Evolutionary conservation across 2,113 vertebrate genomes (phyloP).

Genomic region (Archocentrus centrarchus): DNA sequence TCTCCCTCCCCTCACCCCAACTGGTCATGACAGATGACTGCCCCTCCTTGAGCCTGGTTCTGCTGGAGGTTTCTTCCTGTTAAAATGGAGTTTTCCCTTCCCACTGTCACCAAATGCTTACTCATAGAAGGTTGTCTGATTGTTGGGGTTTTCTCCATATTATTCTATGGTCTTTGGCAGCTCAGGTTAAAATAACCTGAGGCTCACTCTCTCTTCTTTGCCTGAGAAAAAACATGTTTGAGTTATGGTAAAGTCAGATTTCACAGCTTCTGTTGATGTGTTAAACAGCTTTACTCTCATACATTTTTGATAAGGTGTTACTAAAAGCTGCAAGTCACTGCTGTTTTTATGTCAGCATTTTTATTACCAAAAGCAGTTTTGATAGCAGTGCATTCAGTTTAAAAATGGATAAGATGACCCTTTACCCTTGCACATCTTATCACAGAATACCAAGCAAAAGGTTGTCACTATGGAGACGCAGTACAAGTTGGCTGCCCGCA

Average conservation of each 20-base stretch:
- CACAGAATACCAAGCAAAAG: constrained; percentile 90
- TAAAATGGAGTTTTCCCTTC: too few species aligned
- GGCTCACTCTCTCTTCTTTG: background rate
- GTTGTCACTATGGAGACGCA: constrained; percentile 90
- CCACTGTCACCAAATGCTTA: too few species aligned
- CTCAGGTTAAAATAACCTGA: background rate
- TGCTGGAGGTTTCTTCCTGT: too few species aligned
- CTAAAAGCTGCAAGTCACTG: background rate
- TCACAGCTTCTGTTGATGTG: background rate
- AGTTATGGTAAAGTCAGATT: background rate
- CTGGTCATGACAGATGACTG: too few species aligned
- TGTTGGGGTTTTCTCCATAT: too few species aligned
- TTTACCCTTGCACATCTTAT: constrained; percentile 19
- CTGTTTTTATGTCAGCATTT: background rate
- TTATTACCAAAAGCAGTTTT: constrained; percentile 2
- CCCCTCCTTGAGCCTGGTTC: too few species aligned
- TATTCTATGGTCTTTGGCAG: too few species aligned
- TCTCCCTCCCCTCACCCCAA: too few species aligned
- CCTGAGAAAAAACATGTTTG: background rate
- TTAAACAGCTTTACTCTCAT: background rate
- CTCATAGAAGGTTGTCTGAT: too few species aligned
- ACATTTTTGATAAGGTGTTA: background rate
- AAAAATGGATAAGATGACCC: constrained; percentile 14
- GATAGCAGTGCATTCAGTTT: background rate
- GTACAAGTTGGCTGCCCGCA: constrained; percentile 87